A percentile compares a stretch with the other conserved stretches of the same genome.
Evolutionary conservation across 2,888 invertebrate species (phyloP).

Genomic region (Dicyrtoma fusca): DNA sequence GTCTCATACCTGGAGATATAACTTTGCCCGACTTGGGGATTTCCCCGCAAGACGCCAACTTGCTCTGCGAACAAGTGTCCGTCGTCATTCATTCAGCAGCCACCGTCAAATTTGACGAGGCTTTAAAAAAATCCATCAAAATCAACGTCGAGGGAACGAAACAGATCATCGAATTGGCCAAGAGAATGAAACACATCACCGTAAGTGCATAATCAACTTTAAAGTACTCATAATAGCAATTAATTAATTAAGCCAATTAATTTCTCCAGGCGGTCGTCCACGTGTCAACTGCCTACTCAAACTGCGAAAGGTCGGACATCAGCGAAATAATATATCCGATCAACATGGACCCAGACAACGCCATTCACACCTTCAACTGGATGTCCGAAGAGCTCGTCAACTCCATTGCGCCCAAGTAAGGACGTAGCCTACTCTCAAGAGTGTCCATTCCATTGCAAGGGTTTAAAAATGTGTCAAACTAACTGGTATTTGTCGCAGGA

Average conservation of each 20-base stretch:
- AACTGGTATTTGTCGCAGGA: too few species aligned
- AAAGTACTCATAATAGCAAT: too few species aligned
- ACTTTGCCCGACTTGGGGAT: constrained; percentile 22
- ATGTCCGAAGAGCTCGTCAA: constrained; percentile 30
- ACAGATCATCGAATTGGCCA: constrained; percentile 25
- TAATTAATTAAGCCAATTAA: too few species aligned
- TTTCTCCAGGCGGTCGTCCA: constrained; percentile 30
- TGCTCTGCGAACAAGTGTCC: constrained; percentile 21
- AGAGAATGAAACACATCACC: constrained; percentile 12
- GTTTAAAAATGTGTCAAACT: neutral
- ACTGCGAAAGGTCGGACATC: constrained; percentile 22
- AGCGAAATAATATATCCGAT: constrained; percentile 23
- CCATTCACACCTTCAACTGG: constrained; percentile 27
- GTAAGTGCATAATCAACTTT: too few species aligned
- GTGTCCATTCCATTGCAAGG: too few species aligned
- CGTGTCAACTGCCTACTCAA: constrained; percentile 36
- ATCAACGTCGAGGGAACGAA: constrained; percentile 33
- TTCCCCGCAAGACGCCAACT: neutral
- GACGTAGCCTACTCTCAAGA: too few species aligned
- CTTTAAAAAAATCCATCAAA: constrained; percentile 16
- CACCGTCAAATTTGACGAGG: constrained; percentile 34
- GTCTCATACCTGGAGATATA: constrained; percentile 24
- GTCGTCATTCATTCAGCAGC: constrained; percentile 37
- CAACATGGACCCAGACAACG: constrained; percentile 26
- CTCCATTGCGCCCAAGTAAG: constrained; percentile 18